Evolutionary conservation across 2,888 invertebrate genomes (phyloP).

Genomic region (Drosophila ezoana): DNA sequence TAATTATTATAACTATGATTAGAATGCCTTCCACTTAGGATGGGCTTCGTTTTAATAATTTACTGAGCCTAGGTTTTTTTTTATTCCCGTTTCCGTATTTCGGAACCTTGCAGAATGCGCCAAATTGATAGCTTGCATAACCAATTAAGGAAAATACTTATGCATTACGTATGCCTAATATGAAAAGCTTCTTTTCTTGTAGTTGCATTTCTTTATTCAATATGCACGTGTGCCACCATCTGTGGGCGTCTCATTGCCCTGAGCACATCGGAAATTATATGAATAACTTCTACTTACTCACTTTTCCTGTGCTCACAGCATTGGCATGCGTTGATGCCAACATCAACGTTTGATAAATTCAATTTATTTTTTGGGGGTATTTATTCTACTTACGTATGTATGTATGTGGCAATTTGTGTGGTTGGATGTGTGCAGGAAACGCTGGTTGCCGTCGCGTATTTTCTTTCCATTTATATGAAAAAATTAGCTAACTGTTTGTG

Average conservation of each 20-base stretch:
- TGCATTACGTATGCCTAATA: slow-evolving; percentile 18
- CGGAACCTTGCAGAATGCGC: slow-evolving; percentile 4
- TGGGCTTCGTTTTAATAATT: slow-evolving; percentile 33
- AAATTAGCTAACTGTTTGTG: slow-evolving; percentile 66
- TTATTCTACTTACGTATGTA: slow-evolving; percentile 23
- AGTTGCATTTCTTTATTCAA: slow-evolving; percentile 40
- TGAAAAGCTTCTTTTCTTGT: slow-evolving; percentile 11
- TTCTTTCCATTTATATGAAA: slow-evolving; percentile 67
- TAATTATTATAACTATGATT: slow-evolving; percentile 49
- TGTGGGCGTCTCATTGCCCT: slow-evolving; percentile 14
- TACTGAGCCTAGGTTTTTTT: background rate
- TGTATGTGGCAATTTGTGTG: slow-evolving; percentile 10
- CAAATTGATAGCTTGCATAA: slow-evolving; percentile 9
- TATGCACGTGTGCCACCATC: slow-evolving; percentile 21
- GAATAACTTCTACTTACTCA: slow-evolving; percentile 37
- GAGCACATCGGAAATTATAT: slow-evolving; percentile 53
- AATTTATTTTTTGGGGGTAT: slow-evolving; percentile 63
- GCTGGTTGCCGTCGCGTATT: slow-evolving; percentile 44
- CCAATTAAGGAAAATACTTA: slow-evolving; percentile 10
- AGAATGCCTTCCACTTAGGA: slow-evolving; percentile 25
- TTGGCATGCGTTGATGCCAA: slow-evolving; percentile 22
- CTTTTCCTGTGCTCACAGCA: slow-evolving; percentile 6
- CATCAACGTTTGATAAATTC: slow-evolving; percentile 72
- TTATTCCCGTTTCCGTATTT: background rate
- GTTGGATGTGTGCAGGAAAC: slow-evolving; percentile 5